These are phyloP conservation scores for Clarias magur DNA, from an alignment of 2,113 vertebrate genomes.

Conservation along the genomic window DNA sequence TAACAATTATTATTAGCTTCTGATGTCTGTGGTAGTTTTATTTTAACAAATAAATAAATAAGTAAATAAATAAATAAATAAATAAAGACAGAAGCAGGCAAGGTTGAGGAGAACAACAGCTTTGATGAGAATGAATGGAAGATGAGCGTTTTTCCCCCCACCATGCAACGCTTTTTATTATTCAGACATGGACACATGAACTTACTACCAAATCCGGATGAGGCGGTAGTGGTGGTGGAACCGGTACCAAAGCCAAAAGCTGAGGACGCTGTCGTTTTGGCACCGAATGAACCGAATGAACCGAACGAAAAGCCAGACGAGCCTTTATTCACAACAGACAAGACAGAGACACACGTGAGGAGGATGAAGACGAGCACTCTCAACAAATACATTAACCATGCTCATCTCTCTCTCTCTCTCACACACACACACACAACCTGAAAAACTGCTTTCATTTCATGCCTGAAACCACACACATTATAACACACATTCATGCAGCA, in stretches of 20 bases:
- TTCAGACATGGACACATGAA: conserved; percentile 45
- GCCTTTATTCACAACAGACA: conserved; percentile 61
- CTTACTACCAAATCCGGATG: conserved; percentile 80
- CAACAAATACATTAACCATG: background rate
- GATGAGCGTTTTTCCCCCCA: background rate
- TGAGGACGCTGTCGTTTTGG: conserved; percentile 74
- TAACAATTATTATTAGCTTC: background rate
- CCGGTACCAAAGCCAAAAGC: conserved; percentile 75
- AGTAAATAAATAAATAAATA: background rate
- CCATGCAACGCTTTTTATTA: conserved; percentile 5
- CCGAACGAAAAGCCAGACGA: conserved; percentile 76
- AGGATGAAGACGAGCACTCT: background rate
- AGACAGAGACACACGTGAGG: conserved; percentile 32
- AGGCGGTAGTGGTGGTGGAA: conserved; percentile 64
- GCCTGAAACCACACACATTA: background rate
- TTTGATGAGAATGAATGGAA: conserved; percentile 27
- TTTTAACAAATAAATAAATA: no score
- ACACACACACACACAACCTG: background rate
- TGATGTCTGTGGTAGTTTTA: no score
- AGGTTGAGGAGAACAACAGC: background rate
- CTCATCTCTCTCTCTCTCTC: background rate
- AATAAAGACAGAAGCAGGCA: background rate
- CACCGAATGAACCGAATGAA: conserved; percentile 76
- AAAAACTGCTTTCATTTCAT: background rate
- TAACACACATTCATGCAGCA: background rate